Evolutionary conservation across 2,888 invertebrate genomes (phyloP).

Genomic region (Megamerina dolium): DNA sequence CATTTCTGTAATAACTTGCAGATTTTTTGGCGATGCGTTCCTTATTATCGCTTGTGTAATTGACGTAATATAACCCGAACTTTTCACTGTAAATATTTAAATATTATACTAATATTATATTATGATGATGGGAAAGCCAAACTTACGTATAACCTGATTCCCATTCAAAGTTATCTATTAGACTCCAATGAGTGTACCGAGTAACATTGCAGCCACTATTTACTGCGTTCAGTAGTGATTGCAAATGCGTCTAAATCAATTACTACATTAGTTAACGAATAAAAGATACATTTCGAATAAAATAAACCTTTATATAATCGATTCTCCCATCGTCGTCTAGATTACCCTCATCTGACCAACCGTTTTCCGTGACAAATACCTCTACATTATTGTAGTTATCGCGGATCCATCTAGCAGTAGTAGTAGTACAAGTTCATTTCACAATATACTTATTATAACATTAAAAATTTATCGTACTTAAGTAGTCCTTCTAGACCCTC

Average conservation of each 20-base stretch:
- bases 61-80: slow-evolving; percentile 65
- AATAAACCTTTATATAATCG: slow-evolving; percentile 27
- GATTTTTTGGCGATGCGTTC: slow-evolving; percentile 61
- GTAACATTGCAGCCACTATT: slow-evolving; percentile 35
- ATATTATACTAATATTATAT: too few relatives aligned
- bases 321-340: slow-evolving; percentile 47
- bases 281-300: too few relatives aligned
- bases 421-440: slow-evolving; percentile 43
- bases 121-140: too few relatives aligned
- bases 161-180: slow-evolving; percentile 44
- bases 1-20: slow-evolving; percentile 28
- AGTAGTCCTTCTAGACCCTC: slow-evolving; percentile 31
- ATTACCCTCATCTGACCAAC: slow-evolving; percentile 51
- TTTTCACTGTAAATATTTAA: slow-evolving; percentile 57
- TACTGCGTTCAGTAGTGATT: slow-evolving; percentile 32
- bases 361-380: slow-evolving; percentile 58
- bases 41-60: slow-evolving; percentile 56
- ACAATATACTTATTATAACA: neutral
- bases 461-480: slow-evolving; percentile 17
- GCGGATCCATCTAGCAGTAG: slow-evolving; percentile 51
- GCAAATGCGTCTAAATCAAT: slow-evolving; percentile 33
- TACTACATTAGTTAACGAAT: too few relatives aligned
- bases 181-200: slow-evolving; percentile 36
- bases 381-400: slow-evolving; percentile 53
- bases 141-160: slow-evolving; percentile 35